Evolutionary conservation across 2,113 vertebrate species (phyloP), one percentile per base, ranked within the genome.

Genomic region (Gobio gobio): DNA sequence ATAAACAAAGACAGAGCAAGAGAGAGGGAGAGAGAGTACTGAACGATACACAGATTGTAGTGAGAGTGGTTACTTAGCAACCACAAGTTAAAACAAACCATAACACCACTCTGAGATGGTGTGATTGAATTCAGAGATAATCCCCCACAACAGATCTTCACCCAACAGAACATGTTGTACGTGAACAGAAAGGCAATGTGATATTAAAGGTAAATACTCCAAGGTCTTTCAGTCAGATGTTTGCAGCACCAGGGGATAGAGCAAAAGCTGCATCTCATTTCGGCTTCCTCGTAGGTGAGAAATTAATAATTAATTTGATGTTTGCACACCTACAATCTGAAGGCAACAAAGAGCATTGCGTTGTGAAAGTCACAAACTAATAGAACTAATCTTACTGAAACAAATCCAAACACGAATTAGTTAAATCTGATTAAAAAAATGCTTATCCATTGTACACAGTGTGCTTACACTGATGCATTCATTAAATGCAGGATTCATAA

Each of bases 241-340:
- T 24, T 36, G 61, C 45, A 84, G 77, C 83, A 72, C 66, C 73
- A 22, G 51, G 58, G 59, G 78, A 85, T 64, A 73, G 63, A 84
- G 61, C 82, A 61, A 61, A 85, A 70, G 33, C 78, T 77, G 83
- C 88, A 90, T 87, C 82, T 89, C 83, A 86, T 85, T 88, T 79
- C 59, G 26, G 56, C 86, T 85, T 79, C 88, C 76, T 83, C 36
- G 4, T 66, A 82, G 85, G 70, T 68, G 79, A 63, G 74, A 54
- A 77, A 86, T 87, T 58, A 83, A 86, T 89, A 63, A 90, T 89
- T 85, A 58, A 90, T 83, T 80, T 56, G 59, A 70, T 63, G 36
- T 40, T 85, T 70, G 72, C 86, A 85, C 80, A 87, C 88, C 83
- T 87, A 49, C 78, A 77, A 83, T 61, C 36, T 45, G 40, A n/a